These are phyloP conservation scores for Syrista parreyssii DNA, from an alignment of 2,888 invertebrate species.

Conservation along the genomic window DNA sequence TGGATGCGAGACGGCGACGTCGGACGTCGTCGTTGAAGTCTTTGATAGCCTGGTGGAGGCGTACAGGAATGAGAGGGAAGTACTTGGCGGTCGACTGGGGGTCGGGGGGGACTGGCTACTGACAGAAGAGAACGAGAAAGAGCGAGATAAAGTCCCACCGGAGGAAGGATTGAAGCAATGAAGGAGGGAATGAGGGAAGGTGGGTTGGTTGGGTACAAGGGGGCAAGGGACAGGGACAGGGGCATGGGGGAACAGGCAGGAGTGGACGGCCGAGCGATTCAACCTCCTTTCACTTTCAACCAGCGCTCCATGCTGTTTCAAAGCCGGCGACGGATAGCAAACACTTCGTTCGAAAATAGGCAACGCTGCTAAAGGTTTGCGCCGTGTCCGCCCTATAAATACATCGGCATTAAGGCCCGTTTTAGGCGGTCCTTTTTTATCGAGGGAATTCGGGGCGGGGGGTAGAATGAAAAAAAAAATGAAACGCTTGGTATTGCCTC, in stretches of 20 bases:
- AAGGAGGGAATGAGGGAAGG: conserved; percentile 11
- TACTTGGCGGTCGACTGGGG: background rate
- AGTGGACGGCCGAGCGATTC: conserved; percentile 61
- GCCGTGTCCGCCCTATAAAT: conserved; percentile 32
- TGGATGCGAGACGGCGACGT: background rate
- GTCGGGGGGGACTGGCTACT: conserved; percentile 25
- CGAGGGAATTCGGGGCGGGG: background rate
- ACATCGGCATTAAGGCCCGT: conserved; percentile 7
- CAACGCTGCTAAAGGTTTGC: conserved; percentile 48
- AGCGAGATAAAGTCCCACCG: background rate
- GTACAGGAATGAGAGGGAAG: conserved; percentile 15
- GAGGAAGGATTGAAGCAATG: background rate
- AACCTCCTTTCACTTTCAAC: conserved; percentile 67
- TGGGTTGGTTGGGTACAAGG: background rate
- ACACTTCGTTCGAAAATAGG: conserved; percentile 51
- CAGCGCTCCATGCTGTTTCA: conserved; percentile 35
- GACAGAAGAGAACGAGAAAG: conserved; percentile 19
- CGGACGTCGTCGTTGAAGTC: background rate
- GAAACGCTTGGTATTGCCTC: background rate
- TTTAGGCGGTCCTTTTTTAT: background rate
- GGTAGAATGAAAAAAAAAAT: background rate
- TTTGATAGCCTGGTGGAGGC: conserved; percentile 23
- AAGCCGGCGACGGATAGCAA: conserved; percentile 23
- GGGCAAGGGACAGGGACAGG: conserved; percentile 6
- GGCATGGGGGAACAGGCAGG: conserved; percentile 37